Base-by-base conservation (phyloP, 2,888 invertebrate genomes). In the Philopedon plagiatum region DNA sequence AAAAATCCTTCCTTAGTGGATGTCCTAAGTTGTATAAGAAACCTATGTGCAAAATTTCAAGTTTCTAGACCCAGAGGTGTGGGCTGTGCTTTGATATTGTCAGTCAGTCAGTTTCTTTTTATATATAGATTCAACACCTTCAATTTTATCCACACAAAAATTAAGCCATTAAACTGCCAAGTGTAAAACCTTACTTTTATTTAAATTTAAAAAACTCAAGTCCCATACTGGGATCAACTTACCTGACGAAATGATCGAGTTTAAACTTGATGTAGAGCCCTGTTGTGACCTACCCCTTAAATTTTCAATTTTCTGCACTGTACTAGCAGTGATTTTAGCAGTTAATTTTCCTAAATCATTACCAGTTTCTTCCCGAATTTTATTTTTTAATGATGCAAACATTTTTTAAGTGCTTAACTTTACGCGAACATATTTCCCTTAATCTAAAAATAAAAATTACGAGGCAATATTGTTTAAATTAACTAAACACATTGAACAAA, bases 371-470 rank as follows among this genome's bases (percentile, higher is more conserved):
- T 95, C 94, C 79, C 93, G 92, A 79, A 95, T 95, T 88, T 95
- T 95, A 86, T 94, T 95, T 86, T 95, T 95, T 76, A 96, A 86
- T 81, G 93, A 93, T 61, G 94, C 92, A 85, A 96, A 96, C 95
- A 96, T 96, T 63, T 37, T 58, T 49, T 21, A 15, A 23, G 23
- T 32, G 4, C 13, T 4, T 37, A 26, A 54, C 26, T 41, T 60
- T 51, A 60, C 9, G 51, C 18, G 5, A 56, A 51, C 67, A 67
- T 67, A 67, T 57, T 67, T 62, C 21, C 5, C 15, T 18, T 29
- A 9, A 18, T 54, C 9, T 26, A 34, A 51, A 32, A 51, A 21
- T 11, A 63, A 34, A 21, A n/a, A 34, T 32, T 37, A 21, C 32
- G 13, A 11, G 4, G 34, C 11, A 23, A 5, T n/a, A 37, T 26